Evolutionary conservation across 1,140 invertebrate genomes (phyloP).

Genomic region (Diuraphis noxia): DNA sequence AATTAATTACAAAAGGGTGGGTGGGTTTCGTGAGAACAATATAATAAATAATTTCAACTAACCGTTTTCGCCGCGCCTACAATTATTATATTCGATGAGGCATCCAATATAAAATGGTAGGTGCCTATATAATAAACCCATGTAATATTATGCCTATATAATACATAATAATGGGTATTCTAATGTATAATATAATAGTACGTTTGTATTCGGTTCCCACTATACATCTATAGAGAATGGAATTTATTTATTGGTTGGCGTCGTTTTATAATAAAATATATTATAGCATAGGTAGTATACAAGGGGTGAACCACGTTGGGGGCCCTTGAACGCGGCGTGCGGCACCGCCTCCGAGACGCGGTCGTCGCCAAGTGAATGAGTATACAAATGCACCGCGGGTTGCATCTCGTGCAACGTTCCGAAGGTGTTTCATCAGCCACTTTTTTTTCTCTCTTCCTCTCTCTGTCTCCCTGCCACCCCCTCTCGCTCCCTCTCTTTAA

Average conservation of each 20-base stretch:
- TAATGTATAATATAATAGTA: neutral
- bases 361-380: neutral
- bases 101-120: neutral
- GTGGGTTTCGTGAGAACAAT: neutral
- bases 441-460: neutral
- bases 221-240: neutral
- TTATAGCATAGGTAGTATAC: neutral
- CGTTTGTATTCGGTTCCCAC: neutral
- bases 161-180: neutral
- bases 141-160: too few species aligned
- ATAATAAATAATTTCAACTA: neutral
- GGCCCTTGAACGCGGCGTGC: too few species aligned
- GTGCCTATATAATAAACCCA: too few species aligned
- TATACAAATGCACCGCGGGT: neutral
- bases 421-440: constrained; percentile 18
- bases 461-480: too few species aligned
- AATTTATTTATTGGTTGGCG: neutral
- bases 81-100: neutral
- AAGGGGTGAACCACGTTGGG: neutral
- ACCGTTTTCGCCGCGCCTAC: neutral
- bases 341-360: neutral
- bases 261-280: neutral
- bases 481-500: neutral
- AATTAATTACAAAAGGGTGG: neutral
- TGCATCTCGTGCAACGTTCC: neutral